A percentile compares a stretch with the other conserved stretches of the same genome.
Evolutionary conservation across 2,797 vertebrate species (phyloP).

Genomic region (Smutsia temminckii): DNA sequence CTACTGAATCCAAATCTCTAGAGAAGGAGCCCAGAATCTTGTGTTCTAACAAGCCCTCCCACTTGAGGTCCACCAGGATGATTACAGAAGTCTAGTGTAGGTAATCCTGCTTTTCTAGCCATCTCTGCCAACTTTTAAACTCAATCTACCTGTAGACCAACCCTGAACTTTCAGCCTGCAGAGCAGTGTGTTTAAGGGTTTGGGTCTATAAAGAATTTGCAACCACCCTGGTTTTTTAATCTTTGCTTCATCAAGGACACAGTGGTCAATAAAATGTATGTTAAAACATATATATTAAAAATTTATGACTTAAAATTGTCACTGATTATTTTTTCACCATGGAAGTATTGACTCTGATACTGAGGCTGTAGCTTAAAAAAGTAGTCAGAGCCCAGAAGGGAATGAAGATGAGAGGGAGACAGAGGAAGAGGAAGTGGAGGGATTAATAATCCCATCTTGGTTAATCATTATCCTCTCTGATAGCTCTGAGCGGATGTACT

Average conservation of each 20-base stretch:
- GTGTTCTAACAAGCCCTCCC: not conserved
- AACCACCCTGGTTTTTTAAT: slow-evolving; percentile 22
- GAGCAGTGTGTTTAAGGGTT: slow-evolving; percentile 37
- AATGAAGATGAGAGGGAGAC: not conserved
- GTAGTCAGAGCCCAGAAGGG: not conserved
- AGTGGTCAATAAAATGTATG: not conserved
- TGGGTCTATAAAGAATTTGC: slow-evolving; percentile 20
- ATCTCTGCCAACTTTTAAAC: slow-evolving; percentile 47
- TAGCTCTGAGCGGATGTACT: slow-evolving; percentile 66
- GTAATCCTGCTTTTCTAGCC: not conserved
- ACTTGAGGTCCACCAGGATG: not conserved
- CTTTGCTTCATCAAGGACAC: slow-evolving; percentile 31
- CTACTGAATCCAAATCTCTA: not conserved
- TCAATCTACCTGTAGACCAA: not conserved
- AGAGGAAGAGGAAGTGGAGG: slow-evolving; percentile 50
- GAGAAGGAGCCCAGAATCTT: not conserved
- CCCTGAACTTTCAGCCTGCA: slow-evolving; percentile 52
- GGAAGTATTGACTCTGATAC: not conserved
- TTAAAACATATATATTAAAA: not conserved
- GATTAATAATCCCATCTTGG: slow-evolving; percentile 75
- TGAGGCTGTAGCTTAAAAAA: slow-evolving; percentile 31
- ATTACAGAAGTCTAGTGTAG: not conserved
- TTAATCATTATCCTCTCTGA: slow-evolving; percentile 68
- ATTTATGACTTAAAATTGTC: slow-evolving; percentile 33
- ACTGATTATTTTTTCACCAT: slow-evolving; percentile 8